These are phyloP conservation scores for Sabellastarte sp. DNA, from an alignment of 2,888 invertebrate genomes.

Conservation along the genomic window DNA sequence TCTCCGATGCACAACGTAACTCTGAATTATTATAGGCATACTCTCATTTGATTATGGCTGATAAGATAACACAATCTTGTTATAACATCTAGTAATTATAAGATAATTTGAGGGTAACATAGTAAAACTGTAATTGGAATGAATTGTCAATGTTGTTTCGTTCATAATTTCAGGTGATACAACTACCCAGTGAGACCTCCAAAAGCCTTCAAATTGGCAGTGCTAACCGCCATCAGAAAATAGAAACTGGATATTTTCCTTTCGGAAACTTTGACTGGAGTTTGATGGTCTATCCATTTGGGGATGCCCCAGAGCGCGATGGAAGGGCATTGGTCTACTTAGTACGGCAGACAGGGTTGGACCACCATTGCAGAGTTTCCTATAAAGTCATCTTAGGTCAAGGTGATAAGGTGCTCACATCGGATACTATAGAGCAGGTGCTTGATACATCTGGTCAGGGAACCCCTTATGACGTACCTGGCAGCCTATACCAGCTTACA, in stretches of 20 bases:
- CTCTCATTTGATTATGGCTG: no score
- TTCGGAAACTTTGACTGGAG: constrained; percentile 84
- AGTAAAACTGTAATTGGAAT: no score
- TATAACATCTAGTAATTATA: no score
- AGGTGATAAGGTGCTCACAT: constrained; percentile 45
- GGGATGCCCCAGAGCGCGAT: constrained; percentile 41
- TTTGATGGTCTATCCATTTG: constrained; percentile 60
- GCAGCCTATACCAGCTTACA: constrained; percentile 5
- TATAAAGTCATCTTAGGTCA: constrained; percentile 65
- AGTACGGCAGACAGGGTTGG: constrained; percentile 76
- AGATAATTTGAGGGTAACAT: no score
- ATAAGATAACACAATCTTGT: no score
- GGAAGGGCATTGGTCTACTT: constrained; percentile 61
- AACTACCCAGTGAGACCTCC: constrained; percentile 17
- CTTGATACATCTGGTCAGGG: constrained; percentile 42
- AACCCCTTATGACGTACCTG: constrained; percentile 24
- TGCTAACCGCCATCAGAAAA: constrained; percentile 38
- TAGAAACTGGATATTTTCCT: constrained; percentile 72
- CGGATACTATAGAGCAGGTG: constrained; percentile 46
- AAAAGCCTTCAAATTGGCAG: constrained; percentile 10
- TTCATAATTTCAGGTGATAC: constrained; percentile 15
- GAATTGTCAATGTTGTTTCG: no score
- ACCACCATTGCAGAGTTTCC: constrained; percentile 73
- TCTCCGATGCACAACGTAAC: no score
- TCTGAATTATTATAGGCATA: no score